Percentiles rank a stretch among this genome's conserved stretches.
Evolutionary conservation across 2,113 vertebrate species (phyloP).

Genomic region (Melanostigma gelatinosum): DNA sequence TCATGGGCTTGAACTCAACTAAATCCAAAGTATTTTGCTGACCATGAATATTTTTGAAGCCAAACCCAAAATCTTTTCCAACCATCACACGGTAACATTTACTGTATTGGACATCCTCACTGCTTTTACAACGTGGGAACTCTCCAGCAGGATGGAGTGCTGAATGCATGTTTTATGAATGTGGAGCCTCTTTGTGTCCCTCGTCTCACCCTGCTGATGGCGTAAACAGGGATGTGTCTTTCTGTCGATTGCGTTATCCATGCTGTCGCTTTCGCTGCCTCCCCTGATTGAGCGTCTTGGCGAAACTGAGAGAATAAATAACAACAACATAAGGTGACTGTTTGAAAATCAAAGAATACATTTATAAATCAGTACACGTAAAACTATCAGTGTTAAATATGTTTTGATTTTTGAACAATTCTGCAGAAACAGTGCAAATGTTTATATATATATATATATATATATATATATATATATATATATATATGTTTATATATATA

Average conservation of each 20-base stretch:
- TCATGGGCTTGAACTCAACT: neutral
- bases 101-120: conserved; percentile 12
- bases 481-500: too few species aligned
- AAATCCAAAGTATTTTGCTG: neutral
- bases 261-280: neutral
- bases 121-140: conserved; percentile 15
- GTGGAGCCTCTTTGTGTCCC: neutral
- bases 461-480: too few species aligned
- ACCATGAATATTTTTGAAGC: neutral
- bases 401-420: too few species aligned
- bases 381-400: too few species aligned
- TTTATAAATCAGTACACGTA: too few species aligned
- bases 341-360: too few species aligned
- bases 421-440: too few species aligned
- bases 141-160: conserved; percentile 14
- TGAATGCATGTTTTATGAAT: conserved; percentile 48
- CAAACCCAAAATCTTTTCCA: neutral
- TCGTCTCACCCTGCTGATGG: neutral
- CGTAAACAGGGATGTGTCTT: neutral
- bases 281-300: neutral
- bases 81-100: neutral
- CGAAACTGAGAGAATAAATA: too few species aligned
- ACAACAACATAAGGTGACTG: too few species aligned
- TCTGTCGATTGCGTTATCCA: conserved; percentile 27
- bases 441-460: too few species aligned